A percentile compares a stretch with the other conserved stretches of the same genome.
Evolutionary conservation across 2,113 vertebrate genomes (phyloP).

Genomic region (Ardeotis arabs): DNA sequence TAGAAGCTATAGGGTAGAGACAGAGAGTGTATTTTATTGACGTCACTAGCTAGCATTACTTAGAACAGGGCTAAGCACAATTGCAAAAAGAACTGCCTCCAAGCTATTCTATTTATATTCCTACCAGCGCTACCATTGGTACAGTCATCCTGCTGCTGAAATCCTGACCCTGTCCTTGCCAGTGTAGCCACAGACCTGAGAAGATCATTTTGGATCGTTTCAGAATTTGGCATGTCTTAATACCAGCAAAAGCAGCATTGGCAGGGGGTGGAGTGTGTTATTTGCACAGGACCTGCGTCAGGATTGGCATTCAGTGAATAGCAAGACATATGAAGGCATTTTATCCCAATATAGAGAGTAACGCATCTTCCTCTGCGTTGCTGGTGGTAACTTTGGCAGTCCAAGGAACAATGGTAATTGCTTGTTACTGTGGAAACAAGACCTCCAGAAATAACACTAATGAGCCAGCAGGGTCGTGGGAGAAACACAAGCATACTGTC

Average conservation of each 20-base stretch:
- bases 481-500: constrained; percentile 64
- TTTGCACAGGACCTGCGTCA: constrained; percentile 66
- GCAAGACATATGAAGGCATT: constrained; percentile 70
- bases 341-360: constrained; percentile 75
- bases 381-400: constrained; percentile 75
- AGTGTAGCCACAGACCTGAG: constrained; percentile 30
- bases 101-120: constrained; percentile 63
- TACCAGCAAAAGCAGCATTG: constrained; percentile 49
- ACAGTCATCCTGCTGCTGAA: constrained; percentile 47
- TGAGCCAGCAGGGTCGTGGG: constrained; percentile 70
- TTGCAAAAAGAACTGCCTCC: constrained; percentile 48
- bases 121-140: constrained; percentile 22
- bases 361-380: constrained; percentile 70
- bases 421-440: constrained; percentile 81
- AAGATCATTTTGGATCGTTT: constrained; percentile 24
- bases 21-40: neutral
- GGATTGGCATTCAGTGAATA: constrained; percentile 70
- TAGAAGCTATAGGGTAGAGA: constrained; percentile 11
- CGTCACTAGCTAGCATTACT: constrained; percentile 39
- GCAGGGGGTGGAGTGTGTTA: constrained; percentile 53
- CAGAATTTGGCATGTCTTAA: constrained; percentile 52
- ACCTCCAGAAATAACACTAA: constrained; percentile 77
- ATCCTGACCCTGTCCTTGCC: constrained; percentile 24
- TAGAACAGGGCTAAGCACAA: constrained; percentile 34
- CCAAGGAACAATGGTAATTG: constrained; percentile 77